These are phyloP conservation scores for Molanna angustata DNA, from an alignment of 2,888 invertebrate species.

Conservation along the genomic window DNA sequence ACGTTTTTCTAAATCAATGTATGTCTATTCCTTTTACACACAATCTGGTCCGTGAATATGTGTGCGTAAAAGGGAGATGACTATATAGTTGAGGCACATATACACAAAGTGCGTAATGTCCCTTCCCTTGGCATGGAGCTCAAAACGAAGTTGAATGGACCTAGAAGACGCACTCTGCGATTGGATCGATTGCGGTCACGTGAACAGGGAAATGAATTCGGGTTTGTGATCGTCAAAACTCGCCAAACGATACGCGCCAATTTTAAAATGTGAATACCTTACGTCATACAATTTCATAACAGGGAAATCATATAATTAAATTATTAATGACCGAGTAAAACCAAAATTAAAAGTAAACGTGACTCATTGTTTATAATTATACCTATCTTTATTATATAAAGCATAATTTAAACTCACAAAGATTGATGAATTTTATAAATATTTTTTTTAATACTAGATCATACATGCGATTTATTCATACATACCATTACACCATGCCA, in stretches of 20 bases:
- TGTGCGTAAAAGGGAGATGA: conserved; percentile 44
- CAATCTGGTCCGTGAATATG: conserved; percentile 54
- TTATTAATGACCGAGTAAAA: too few relatives aligned
- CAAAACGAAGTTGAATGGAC: conserved; percentile 57
- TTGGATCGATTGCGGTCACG: conserved; percentile 57
- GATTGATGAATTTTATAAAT: too few relatives aligned
- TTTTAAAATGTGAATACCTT: too few relatives aligned
- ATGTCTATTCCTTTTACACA: conserved; percentile 52
- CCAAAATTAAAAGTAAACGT: too few relatives aligned
- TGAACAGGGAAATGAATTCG: conserved; percentile 37
- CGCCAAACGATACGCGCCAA: conserved; percentile 16
- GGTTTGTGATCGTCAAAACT: conserved; percentile 11
- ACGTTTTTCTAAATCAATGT: conserved; percentile 25
- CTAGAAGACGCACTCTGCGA: conserved; percentile 54
- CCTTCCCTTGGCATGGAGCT: conserved; percentile 41
- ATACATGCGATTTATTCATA: too few relatives aligned
- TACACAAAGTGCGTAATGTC: conserved; percentile 54
- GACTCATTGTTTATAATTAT: too few relatives aligned
- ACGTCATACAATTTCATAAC: too few relatives aligned
- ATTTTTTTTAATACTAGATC: too few relatives aligned
- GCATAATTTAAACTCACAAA: too few relatives aligned
- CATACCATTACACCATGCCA: too few relatives aligned
- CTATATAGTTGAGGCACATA: conserved; percentile 44
- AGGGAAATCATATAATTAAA: too few relatives aligned
- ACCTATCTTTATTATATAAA: too few relatives aligned